phyloP scores from a whole-genome alignment of 1,140 invertebrate species.

The Laupala kohalensis region DNA sequence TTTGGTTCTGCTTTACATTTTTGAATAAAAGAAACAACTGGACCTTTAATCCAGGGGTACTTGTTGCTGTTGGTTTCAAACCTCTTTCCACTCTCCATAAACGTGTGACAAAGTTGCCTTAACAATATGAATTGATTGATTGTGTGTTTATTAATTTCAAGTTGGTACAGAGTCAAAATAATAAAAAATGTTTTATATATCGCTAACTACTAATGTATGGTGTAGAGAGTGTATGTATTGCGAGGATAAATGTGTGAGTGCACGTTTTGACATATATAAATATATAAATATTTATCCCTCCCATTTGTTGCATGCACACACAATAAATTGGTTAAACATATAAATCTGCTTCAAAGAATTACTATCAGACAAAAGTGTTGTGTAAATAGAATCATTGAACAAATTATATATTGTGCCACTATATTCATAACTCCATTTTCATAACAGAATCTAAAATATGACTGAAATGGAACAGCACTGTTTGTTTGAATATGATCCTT shows the following conservation, averaged over 20 bases:
- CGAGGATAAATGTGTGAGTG: constrained; percentile 15
- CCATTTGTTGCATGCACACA: constrained; percentile 10
- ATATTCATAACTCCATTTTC: neutral
- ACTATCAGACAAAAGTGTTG: neutral
- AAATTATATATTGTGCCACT: neutral
- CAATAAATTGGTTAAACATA: constrained; percentile 5
- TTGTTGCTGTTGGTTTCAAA: constrained; percentile 20
- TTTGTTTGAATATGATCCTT: neutral
- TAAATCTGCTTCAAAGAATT: constrained; percentile 4
- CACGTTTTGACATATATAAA: constrained; percentile 14
- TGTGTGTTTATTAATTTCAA: constrained; percentile 21
- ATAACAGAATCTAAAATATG: neutral
- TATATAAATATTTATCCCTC: constrained; percentile 16
- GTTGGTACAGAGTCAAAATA: constrained; percentile 16
- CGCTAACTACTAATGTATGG: constrained; percentile 16
- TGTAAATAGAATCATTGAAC: neutral
- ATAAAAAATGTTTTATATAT: constrained; percentile 17
- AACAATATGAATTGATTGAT: constrained; percentile 21
- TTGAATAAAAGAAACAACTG: neutral
- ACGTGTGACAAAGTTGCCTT: constrained; percentile 22
- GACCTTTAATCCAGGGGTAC: constrained; percentile 15
- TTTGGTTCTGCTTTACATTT: constrained; percentile 9
- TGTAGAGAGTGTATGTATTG: constrained; percentile 15
- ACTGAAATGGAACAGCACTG: neutral
- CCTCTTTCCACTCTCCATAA: constrained; percentile 18